Conservation (phyloP, 2,113 vertebrate genomes). For the Nasalis larvatus region DNA sequence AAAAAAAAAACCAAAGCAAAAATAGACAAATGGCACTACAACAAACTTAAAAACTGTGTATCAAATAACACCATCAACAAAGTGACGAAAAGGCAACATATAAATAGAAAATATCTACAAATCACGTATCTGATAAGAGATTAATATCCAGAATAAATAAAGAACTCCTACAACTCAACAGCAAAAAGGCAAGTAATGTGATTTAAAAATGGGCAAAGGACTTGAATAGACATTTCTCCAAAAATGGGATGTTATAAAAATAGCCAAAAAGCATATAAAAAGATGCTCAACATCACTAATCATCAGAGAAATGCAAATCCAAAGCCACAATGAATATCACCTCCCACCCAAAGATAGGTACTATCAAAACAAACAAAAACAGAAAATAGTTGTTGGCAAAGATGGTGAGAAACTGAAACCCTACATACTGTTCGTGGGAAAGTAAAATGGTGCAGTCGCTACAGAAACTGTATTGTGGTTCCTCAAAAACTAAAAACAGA, state of each 20-base stretch:
- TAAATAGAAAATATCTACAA: neutral
- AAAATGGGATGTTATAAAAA: neutral
- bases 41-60: slow-evolving; percentile 10
- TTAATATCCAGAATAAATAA: neutral
- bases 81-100: neutral
- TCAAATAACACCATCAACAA: neutral
- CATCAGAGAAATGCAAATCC: neutral
- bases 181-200: neutral
- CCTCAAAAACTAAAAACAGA: slow-evolving; percentile 10
- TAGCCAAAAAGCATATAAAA: neutral
- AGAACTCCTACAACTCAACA: neutral
- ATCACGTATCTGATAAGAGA: neutral
- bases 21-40: neutral
- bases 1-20: neutral
- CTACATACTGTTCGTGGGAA: neutral
- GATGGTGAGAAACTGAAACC: neutral
- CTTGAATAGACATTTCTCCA: neutral
- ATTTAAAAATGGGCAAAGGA: slow-evolving; percentile 2
- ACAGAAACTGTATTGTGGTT: neutral
- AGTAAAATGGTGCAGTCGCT: neutral
- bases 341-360: neutral
- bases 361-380: neutral
- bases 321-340: neutral
- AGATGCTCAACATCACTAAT: neutral
- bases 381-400: neutral